phyloP scores from a whole-genome alignment of 1,140 invertebrate species.

The Bombyx mori region DNA sequence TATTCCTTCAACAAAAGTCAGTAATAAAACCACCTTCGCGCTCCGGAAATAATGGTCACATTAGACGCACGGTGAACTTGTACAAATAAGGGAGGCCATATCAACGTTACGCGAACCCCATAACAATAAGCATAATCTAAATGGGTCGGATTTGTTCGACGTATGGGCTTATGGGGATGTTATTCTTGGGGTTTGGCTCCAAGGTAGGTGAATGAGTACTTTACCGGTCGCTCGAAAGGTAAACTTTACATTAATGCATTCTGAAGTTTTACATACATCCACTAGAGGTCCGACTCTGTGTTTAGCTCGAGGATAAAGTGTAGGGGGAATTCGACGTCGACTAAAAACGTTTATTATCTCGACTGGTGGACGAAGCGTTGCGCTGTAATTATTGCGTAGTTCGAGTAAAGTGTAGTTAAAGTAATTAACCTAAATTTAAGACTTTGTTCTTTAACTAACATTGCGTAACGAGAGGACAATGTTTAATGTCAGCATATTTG shows the following conservation, averaged over 20 bases:
- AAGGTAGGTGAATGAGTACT: conserved; percentile 7
- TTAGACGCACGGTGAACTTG: conserved; percentile 9
- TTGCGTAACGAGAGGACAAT: no score
- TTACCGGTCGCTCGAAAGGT: conserved; percentile 8
- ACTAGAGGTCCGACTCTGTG: no score
- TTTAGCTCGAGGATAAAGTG: no score
- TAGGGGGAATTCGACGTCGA: no score
- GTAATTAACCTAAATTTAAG: no score
- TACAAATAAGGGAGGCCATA: conserved; percentile 25
- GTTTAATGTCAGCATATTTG: no score
- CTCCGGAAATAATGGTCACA: conserved; percentile 16
- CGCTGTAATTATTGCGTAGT: no score
- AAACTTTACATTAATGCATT: background rate
- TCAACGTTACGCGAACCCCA: conserved; percentile 24
- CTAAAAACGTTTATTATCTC: no score
- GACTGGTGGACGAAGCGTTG: no score
- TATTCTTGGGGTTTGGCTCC: conserved; percentile 17
- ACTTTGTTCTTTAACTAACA: no score
- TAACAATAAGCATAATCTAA: conserved; percentile 45
- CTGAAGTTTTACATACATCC: no score
- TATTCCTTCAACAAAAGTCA: conserved; percentile 1
- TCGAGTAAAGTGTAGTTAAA: no score
- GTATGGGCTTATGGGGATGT: conserved; percentile 23
- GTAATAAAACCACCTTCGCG: background rate
- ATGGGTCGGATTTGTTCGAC: conserved; percentile 34